Percentiles rank a stretch among this genome's conserved stretches.
Evolutionary conservation across 2,113 vertebrate genomes (phyloP).

Genomic region (Pterophyllum scalare): DNA sequence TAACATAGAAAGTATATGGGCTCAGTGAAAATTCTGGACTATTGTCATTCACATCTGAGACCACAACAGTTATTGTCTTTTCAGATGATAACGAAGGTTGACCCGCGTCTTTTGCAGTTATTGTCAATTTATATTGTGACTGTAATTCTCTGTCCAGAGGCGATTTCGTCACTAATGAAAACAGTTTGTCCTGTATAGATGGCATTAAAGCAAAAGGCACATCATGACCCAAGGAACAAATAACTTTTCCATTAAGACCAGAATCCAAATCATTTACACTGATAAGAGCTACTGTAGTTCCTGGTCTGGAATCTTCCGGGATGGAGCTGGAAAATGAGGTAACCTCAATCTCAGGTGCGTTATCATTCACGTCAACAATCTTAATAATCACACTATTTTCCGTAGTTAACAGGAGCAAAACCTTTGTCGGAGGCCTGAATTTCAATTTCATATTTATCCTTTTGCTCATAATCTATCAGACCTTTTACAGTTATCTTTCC

Average conservation of each 20-base stretch:
- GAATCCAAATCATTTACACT: conserved; percentile 54
- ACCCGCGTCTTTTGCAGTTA: conserved; percentile 63
- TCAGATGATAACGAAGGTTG: conserved; percentile 44
- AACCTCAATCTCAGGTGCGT: conserved; percentile 28
- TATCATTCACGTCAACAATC: conserved; percentile 49
- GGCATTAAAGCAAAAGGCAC: conserved; percentile 37
- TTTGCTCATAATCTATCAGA: conserved; percentile 67
- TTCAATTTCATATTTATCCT: conserved; percentile 70
- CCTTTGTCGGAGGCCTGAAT: conserved; percentile 72
- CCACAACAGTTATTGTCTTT: conserved; percentile 46
- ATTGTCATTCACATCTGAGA: conserved; percentile 74
- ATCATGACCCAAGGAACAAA: conserved; percentile 49
- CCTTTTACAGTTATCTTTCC: conserved; percentile 71
- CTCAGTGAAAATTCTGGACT: conserved; percentile 58
- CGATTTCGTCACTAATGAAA: conserved; percentile 46
- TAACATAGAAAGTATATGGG: conserved; percentile 44
- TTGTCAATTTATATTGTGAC: conserved; percentile 54
- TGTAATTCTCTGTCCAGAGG: conserved; percentile 70
- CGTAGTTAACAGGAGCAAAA: accelerated
- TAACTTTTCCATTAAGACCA: conserved; percentile 56
- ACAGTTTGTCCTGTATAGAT: conserved; percentile 60
- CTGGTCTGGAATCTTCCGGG: conserved; percentile 29
- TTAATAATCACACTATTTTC: conserved; percentile 28
- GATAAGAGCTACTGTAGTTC: conserved; percentile 47
- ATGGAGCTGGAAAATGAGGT: conserved; percentile 25